Evolutionary conservation across 2,797 vertebrate genomes (phyloP).

Genomic region (Dryobates pubescens): DNA sequence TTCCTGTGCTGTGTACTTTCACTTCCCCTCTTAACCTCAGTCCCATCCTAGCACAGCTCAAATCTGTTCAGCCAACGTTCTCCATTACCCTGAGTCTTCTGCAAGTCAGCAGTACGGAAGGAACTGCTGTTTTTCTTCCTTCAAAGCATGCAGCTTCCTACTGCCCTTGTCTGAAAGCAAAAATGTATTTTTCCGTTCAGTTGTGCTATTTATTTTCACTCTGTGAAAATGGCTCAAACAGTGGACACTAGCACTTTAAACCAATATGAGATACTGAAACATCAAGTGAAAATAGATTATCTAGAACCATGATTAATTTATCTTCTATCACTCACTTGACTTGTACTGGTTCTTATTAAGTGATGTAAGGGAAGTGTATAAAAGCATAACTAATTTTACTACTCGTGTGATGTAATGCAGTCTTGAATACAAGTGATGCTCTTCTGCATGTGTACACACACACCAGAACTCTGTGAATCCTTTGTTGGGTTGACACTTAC

Average conservation of each 20-base stretch:
- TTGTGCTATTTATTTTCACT: not conserved
- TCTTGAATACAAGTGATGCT: not conserved
- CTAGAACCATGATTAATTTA: not conserved
- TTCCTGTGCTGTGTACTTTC: not conserved
- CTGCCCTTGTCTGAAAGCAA: not conserved
- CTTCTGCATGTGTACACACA: not conserved
- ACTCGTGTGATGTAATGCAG: not conserved
- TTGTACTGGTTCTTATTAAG: not conserved
- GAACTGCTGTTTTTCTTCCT: not conserved
- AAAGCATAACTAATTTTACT: not conserved
- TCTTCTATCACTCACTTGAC: not conserved
- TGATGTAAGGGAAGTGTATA: not conserved
- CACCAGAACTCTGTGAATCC: fast-evolving
- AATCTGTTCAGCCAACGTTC: not conserved
- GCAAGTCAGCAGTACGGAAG: not conserved
- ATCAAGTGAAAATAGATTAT: not conserved
- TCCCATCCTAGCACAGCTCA: not conserved
- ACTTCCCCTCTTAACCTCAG: not conserved
- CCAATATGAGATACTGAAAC: not conserved
- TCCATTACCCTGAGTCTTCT: fast-evolving
- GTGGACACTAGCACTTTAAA: not conserved
- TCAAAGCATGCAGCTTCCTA: not conserved
- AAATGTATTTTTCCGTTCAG: not conserved
- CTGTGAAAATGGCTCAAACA: not conserved
- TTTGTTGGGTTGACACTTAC: not conserved